phyloP scores from a whole-genome alignment of 2,113 vertebrate genomes.

The Lucifuga dentata region DNA sequence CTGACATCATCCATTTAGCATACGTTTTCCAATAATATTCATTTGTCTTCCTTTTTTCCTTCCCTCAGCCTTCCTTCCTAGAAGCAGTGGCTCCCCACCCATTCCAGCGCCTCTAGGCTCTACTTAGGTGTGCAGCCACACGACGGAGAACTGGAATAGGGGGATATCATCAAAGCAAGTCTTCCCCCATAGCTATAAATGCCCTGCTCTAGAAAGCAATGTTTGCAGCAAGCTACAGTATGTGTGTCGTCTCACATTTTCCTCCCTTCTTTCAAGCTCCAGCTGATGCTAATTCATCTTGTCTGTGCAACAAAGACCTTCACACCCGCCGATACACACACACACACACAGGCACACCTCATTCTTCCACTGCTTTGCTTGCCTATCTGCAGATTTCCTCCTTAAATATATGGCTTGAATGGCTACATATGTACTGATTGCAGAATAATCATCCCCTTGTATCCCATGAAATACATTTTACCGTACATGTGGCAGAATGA shows the following conservation, averaged over 20 bases:
- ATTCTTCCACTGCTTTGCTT: conserved; percentile 30
- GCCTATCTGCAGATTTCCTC: background rate
- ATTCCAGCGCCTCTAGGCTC: conserved; percentile 46
- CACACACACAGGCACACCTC: background rate
- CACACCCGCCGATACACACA: conserved; percentile 11
- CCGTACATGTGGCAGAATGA: background rate
- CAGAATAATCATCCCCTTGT: too few species aligned
- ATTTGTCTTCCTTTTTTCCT: conserved; percentile 40
- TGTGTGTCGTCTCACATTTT: conserved; percentile 54
- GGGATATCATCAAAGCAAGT: conserved; percentile 55
- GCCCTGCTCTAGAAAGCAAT: conserved; percentile 57
- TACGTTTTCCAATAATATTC: conserved; percentile 71
- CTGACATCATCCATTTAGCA: conserved; percentile 81
- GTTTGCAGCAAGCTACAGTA: conserved; percentile 51
- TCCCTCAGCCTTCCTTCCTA: conserved; percentile 29
- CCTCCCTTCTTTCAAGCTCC: conserved; percentile 27
- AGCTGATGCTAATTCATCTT: conserved; percentile 60
- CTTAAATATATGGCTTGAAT: background rate
- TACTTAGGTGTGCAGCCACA: conserved; percentile 59
- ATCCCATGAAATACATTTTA: too few species aligned
- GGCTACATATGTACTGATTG: background rate
- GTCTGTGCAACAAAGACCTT: conserved; percentile 56
- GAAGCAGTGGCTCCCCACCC: conserved; percentile 49
- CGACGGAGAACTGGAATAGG: conserved; percentile 37
- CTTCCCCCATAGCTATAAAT: conserved; percentile 59